Base-by-base conservation (phyloP, 1,140 invertebrate species). In the Semibalanus balanoides region DNA sequence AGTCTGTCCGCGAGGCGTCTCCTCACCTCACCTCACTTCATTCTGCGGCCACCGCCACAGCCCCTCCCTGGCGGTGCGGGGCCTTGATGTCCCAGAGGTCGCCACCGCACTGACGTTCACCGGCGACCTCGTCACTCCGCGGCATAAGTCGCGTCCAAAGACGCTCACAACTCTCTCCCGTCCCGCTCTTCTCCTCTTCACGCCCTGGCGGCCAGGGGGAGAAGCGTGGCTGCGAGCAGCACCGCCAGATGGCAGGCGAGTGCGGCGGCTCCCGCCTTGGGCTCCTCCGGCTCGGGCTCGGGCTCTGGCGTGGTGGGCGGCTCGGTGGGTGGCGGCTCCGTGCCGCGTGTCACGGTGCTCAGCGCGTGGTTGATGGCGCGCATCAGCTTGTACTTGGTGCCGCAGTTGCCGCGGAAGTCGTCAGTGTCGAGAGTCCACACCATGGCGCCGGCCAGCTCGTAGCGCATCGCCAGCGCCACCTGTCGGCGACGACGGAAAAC, bases 361-460 rank as follows among this genome's bases (percentile, higher is more conserved):
- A 84, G 51, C 22, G 79, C 83, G 11, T 81, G 77, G 77, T 88
- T 88, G 30, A 91, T 85, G 3, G 86, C 82, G 51, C 82, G 86
- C 29, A 90, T 79, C 9, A 92, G 81, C 7, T 89, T 87, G 81
- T 86, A 90, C 74, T 85, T 80, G 1, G 81, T 81, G 9, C 82
- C 81, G 78, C 86, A 87, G 30, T 77, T 77, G 29, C 84, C 85
- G 27, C 76, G 79, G 78, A 87, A 88, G 78, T 88, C 87, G 77
- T 88, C 85, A 77, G 84, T 83, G 75, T 84, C 84, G 9, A 84
- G 77, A 28, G 82, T 82, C 87, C 87, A 88, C 1, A 87, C 70
- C 70, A 72, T 72, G 28, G 29, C 70, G 0, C 70, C 70, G 9
- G 70, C 70, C 9, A 72, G 70, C n/a, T 30, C 70, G 70, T 72